phyloP scores from a whole-genome alignment of 2,113 vertebrate genomes.

The Poicephalus gulielmi region DNA sequence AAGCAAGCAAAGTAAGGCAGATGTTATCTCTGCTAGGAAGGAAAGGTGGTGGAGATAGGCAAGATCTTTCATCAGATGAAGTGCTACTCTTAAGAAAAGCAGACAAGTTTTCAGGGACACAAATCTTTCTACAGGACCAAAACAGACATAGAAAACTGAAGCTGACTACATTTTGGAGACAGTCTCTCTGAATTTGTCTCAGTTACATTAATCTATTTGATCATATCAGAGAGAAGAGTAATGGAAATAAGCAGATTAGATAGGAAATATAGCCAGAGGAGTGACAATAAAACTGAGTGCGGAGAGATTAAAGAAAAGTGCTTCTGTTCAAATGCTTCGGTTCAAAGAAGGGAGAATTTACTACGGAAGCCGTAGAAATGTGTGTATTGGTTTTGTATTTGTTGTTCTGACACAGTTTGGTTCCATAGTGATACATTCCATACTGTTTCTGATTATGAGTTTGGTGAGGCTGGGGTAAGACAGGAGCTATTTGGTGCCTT shows the following conservation, averaged over 20 bases:
- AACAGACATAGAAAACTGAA: not conserved
- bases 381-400: not conserved
- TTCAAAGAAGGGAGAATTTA: not conserved
- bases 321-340: not conserved
- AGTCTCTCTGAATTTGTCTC: not conserved
- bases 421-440: not conserved
- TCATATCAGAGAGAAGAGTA: not conserved
- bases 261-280: not conserved
- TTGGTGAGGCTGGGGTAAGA: not conserved
- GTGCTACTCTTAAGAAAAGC: not conserved
- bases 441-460: not conserved
- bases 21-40: not conserved
- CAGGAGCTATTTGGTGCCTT: not conserved
- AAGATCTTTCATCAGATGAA: not conserved
- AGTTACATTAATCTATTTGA: not conserved
- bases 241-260: not conserved
- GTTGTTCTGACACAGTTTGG: not conserved
- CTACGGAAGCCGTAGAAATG: not conserved
- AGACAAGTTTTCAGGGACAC: not conserved
- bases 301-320: not conserved
- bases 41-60: not conserved
- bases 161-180: not conserved
- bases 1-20: not conserved
- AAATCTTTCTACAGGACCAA: not conserved
- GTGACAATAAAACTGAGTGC: not conserved